Evolutionary conservation across 2,113 vertebrate species (phyloP).

Genomic region (Eleginops maclovinus): DNA sequence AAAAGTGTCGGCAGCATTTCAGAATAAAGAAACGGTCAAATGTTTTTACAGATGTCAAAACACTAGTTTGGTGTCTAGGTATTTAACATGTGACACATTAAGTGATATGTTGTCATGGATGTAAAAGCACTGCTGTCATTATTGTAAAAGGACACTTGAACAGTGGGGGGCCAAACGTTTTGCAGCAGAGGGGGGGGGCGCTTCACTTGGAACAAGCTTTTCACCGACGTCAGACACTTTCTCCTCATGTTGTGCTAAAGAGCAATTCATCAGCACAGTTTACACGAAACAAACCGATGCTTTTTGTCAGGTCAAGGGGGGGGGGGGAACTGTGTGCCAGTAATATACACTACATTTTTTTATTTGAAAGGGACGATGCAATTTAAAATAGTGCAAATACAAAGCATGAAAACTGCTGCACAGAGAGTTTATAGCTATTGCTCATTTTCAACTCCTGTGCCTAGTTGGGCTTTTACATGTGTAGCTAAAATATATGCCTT

Average conservation of each 20-base stretch:
- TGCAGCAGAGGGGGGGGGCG: constrained; percentile 30
- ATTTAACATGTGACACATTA: constrained; percentile 8
- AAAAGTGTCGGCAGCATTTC: not conserved
- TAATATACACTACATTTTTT: no score
- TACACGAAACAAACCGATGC: not conserved
- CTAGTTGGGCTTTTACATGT: no score
- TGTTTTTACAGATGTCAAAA: not conserved
- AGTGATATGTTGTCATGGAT: not conserved
- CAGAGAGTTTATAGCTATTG: no score
- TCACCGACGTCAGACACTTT: constrained; percentile 35
- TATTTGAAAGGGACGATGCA: no score
- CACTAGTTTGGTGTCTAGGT: not conserved
- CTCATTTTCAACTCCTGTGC: no score
- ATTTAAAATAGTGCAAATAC: no score
- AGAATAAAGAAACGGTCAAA: not conserved
- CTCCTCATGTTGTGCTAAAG: not conserved
- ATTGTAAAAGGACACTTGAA: constrained; percentile 36
- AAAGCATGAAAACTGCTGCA: no score
- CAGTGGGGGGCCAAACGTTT: constrained; percentile 32
- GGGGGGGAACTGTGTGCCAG: no score
- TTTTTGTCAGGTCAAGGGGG: no score
- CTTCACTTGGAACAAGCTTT: constrained; percentile 32
- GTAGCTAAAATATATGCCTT: no score
- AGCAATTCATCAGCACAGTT: not conserved
- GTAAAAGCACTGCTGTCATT: constrained; percentile 39